Conservation (phyloP, 1,140 invertebrate species). For the Heliothis virescens region DNA sequence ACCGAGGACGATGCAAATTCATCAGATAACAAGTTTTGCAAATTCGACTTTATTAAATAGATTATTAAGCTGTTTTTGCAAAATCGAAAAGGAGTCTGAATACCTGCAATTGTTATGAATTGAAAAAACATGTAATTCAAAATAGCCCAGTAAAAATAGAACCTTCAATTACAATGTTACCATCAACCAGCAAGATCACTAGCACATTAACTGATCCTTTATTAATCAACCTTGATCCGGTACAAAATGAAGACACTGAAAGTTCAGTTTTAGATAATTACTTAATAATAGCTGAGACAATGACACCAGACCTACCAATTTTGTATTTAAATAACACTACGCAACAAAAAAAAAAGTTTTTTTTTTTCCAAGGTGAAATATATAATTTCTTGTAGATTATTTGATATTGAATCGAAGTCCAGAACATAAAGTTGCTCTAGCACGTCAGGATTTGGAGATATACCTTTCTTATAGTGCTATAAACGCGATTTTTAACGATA, state of each 20-base stretch:
- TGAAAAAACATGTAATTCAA: conserved; percentile 1
- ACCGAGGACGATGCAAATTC: not conserved
- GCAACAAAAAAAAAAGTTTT: no score
- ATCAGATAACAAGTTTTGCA: not conserved
- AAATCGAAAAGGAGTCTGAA: conserved; percentile 3
- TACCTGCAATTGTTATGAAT: not conserved
- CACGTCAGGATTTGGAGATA: no score
- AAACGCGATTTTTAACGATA: no score
- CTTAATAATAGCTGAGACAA: conserved; percentile 1
- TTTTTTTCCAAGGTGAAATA: no score
- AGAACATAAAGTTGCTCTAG: no score
- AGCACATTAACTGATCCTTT: conserved; percentile 3
- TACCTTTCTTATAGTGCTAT: no score
- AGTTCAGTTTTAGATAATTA: not conserved
- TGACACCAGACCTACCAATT: conserved; percentile 2
- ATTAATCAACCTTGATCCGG: conserved; percentile 2
- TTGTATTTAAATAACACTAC: not conserved
- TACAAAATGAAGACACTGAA: not conserved
- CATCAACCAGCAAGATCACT: not conserved
- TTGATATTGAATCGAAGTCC: no score
- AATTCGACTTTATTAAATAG: conserved; percentile 1
- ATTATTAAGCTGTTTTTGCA: conserved; percentile 3
- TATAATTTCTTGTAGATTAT: no score
- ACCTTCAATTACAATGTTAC: not conserved
- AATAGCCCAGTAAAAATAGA: not conserved